Evolutionary conservation across 2,797 vertebrate species (phyloP), one percentile per base, ranked within the genome.

Genomic region (Neostethus bicornis): DNA sequence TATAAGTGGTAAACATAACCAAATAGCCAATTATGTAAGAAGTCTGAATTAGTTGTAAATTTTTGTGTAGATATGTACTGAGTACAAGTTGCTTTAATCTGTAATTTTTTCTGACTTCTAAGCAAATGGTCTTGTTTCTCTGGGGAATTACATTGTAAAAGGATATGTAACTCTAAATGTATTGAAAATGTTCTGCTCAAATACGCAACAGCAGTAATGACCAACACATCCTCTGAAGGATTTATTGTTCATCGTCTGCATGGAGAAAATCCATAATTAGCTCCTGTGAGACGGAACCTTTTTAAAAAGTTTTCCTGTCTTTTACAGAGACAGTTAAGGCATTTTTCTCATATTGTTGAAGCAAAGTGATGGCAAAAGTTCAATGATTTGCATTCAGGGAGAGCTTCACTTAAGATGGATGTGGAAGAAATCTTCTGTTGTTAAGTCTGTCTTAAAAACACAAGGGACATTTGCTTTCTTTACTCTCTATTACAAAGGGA

Each of bases 391-490:
- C 51, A 72, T 64, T 31, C 56, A 14, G 21, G n/a, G 35, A 48
- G 53, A 52, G 32, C 51, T 44, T 59, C 44, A 21, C 55, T n/a
- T 7, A 24, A 71, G 79, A 85, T 70, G 54, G 64, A 81, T 77
- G 62, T 54, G 41, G 21, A 70, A 69, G 70, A 77, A 77, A 76
- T 57, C 39, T 41, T 42, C 49, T 51, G 51, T 51, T 75, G 66
- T 61, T 34, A 70, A 69, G 61, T 70, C 50, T 60, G 20, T 73
- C 50, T 68, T 60, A 25, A 66, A 74, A 68, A 70, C 70, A 75
- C 62, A 16, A 23, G 75, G 69, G 70, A 84, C 50, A 55, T 74
- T 77, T 63, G 67, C 65, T 76, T 77, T 69, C 83, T 53, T 59
- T 29, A 51, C 50, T 61, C 59, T 12, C 46, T 60, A 73, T 77